Conservation (phyloP, 1,140 invertebrate species). For the Pseudoatta argentina region DNA sequence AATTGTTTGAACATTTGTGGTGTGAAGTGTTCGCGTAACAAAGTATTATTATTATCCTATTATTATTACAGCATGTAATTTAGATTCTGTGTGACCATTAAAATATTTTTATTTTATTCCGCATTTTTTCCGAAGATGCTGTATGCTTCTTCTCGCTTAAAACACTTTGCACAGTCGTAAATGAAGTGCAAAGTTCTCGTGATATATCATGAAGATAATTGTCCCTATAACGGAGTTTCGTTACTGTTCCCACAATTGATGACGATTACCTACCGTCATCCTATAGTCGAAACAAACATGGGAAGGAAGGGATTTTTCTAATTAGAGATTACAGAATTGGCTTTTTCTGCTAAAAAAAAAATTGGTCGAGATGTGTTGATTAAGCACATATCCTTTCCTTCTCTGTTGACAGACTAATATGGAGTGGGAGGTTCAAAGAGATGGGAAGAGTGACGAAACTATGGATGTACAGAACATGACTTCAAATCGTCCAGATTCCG, state of each 20-base stretch:
- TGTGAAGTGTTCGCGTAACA: conserved; percentile 17
- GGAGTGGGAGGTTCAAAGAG: conserved; percentile 81
- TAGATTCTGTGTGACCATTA: neutral
- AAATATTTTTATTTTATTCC: conserved; percentile 10
- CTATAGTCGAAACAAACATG: conserved; percentile 75
- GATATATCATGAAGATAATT: conserved; percentile 37
- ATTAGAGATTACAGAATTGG: conserved; percentile 74
- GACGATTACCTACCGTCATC: conserved; percentile 53
- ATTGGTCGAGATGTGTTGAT: conserved; percentile 79
- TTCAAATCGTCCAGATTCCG: conserved; percentile 75
- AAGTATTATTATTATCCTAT: neutral
- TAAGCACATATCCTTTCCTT: conserved; percentile 89
- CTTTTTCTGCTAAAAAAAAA: conserved; percentile 74
- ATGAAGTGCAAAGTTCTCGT: conserved; percentile 54
- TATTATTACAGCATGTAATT: conserved; percentile 64
- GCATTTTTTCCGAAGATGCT: conserved; percentile 11
- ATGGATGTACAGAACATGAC: conserved; percentile 79
- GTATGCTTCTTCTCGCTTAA: conserved; percentile 26
- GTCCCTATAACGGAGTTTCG: conserved; percentile 71
- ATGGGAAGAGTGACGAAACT: conserved; percentile 83
- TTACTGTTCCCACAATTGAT: conserved; percentile 74
- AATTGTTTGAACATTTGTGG: conserved; percentile 16
- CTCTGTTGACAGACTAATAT: conserved; percentile 90
- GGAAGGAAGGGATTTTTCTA: conserved; percentile 83
- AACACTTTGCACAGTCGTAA: conserved; percentile 24